These are phyloP conservation scores for Perizoma flavofasciatum DNA, from an alignment of 2,888 invertebrate species.

Conservation along the genomic window DNA sequence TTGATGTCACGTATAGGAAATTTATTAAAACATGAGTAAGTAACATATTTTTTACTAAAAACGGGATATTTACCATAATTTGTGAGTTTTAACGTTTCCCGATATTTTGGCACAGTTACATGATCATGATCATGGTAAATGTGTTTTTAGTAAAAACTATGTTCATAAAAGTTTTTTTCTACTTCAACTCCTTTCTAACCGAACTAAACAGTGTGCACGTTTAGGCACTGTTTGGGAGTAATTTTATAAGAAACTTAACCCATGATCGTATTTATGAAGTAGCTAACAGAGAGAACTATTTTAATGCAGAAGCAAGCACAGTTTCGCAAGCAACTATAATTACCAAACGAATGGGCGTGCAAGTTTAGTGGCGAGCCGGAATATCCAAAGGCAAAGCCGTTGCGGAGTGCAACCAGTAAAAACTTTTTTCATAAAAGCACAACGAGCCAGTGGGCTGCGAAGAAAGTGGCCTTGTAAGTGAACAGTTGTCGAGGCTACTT, in stretches of 20 bases:
- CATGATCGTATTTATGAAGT: slow-evolving; percentile 18
- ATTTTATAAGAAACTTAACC: slow-evolving; percentile 2
- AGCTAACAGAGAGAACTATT: slow-evolving; percentile 21
- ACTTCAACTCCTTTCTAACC: too few species aligned
- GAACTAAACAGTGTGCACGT: too few species aligned
- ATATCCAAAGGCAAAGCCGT: slow-evolving; percentile 58
- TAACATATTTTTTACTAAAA: too few species aligned
- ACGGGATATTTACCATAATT: too few species aligned
- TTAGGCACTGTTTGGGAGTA: background rate
- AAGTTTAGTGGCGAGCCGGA: slow-evolving; percentile 52
- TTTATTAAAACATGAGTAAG: too few species aligned
- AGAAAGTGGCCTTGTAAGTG: slow-evolving; percentile 67
- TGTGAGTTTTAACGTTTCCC: too few species aligned
- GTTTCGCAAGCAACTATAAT: slow-evolving; percentile 30
- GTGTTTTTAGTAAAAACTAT: too few species aligned
- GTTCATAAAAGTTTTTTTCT: too few species aligned
- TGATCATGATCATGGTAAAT: too few species aligned
- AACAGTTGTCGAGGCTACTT: slow-evolving; percentile 73
- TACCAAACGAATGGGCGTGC: slow-evolving; percentile 34
- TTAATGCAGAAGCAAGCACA: slow-evolving; percentile 27
- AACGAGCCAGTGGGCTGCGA: slow-evolving; percentile 65
- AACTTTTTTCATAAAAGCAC: slow-evolving; percentile 82
- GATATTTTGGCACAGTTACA: too few species aligned
- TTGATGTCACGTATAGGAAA: too few species aligned
- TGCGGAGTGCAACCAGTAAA: slow-evolving; percentile 64